Evolutionary conservation across 2,113 vertebrate species (phyloP).

Genomic region (Leucoraja erinaceus): DNA sequence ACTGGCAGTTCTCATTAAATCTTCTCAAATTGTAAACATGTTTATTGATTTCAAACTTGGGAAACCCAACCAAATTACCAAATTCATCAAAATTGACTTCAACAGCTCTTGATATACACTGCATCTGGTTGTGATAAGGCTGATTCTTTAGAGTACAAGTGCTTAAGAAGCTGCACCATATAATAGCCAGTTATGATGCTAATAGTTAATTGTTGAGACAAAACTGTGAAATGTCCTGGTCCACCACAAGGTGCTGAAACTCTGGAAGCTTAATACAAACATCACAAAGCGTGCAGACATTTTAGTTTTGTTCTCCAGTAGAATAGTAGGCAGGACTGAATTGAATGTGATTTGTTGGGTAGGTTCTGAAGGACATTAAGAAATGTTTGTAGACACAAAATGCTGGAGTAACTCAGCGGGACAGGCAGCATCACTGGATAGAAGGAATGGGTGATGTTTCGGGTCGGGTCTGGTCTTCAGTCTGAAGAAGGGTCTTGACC

Average conservation of each 20-base stretch:
- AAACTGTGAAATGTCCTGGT: neutral
- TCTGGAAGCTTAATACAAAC: neutral
- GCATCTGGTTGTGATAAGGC: neutral
- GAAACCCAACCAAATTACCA: neutral
- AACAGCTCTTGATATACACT: neutral
- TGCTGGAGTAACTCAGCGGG: no score
- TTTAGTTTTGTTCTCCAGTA: neutral
- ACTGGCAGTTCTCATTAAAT: neutral
- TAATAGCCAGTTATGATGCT: neutral
- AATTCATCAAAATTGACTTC: neutral
- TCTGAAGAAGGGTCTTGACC: no score
- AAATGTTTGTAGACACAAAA: no score
- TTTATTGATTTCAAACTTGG: neutral
- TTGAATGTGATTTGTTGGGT: neutral
- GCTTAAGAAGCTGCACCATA: neutral
- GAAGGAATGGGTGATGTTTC: no score
- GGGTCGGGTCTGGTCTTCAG: no score
- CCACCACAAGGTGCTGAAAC: neutral
- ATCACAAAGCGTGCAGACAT: neutral
- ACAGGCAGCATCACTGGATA: no score
- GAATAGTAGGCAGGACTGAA: neutral
- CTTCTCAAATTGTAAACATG: neutral
- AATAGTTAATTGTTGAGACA: neutral
- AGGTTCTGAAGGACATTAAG: neutral
- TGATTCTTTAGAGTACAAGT: neutral